Percentiles rank a stretch among this genome's conserved stretches.
These are phyloP conservation scores for Myiotriccus ornatus DNA, from an alignment of 2,797 vertebrate genomes.

Conservation along the genomic window DNA sequence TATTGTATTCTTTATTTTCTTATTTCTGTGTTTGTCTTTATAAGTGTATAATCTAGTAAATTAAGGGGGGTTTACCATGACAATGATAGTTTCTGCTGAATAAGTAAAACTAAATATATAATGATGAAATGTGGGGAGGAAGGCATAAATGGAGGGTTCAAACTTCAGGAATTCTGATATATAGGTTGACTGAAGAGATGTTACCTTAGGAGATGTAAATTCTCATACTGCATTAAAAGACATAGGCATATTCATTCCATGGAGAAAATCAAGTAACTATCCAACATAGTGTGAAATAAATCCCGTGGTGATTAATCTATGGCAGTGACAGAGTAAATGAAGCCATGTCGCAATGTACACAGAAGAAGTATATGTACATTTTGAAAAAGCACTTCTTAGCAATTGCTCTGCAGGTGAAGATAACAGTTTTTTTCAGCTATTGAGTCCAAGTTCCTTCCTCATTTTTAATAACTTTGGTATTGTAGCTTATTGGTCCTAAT, in stretches of 20 bases:
- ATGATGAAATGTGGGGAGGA: not conserved
- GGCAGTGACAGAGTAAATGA: slow-evolving; percentile 1
- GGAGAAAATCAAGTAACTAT: slow-evolving; percentile 17
- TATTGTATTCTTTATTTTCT: slow-evolving; percentile 12
- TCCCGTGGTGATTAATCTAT: not conserved
- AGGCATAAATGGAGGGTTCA: not conserved
- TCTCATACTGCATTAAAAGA: not conserved
- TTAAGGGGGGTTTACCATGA: not conserved
- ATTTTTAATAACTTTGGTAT: not conserved
- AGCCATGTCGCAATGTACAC: not conserved
- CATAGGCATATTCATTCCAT: not conserved
- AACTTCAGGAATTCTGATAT: not conserved
- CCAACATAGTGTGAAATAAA: slow-evolving; percentile 33
- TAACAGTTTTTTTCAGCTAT: not conserved
- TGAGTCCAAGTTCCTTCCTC: not conserved
- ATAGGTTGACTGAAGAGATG: not conserved
- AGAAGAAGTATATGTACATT: not conserved
- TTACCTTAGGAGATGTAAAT: not conserved
- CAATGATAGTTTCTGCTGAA: slow-evolving; percentile 18
- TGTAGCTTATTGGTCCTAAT: not conserved
- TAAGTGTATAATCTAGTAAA: not conserved
- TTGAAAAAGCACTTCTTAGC: not conserved
- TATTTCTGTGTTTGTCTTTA: not conserved
- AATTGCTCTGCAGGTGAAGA: not conserved
- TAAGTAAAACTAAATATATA: not conserved